Base-by-base conservation (phyloP, 2,797 vertebrate genomes). In the Nyctalus aviator region DNA sequence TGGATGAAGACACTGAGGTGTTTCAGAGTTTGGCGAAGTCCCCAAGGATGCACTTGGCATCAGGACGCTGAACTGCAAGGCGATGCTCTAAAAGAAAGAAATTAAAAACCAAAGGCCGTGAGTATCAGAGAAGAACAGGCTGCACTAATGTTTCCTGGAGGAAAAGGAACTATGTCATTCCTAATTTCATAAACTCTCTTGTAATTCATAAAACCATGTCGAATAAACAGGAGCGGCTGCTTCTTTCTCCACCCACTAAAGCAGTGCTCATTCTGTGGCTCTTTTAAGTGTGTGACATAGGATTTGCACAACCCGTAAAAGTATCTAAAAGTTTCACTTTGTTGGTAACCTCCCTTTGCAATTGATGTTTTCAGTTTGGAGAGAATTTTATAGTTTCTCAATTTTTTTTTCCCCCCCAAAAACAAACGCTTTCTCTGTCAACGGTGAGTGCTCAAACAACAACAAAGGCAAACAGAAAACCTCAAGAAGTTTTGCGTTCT, bases 361-460 rank as follows among this genome's bases (percentile, higher is more conserved):
- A 62, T 30, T 1, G 13, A 59, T 17, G n/a, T 50, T 62, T 50
- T 53, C 0, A 3, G n/a, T 64, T 62, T 75, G 48, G 57, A 82
- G 93, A 88, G 86, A 83, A 75, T 41, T 78, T 64, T 32, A 72
- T 4, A 68, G 57, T 83, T 83, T 79, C 81, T 30, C 23, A 21
- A 27, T 30, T 46, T 87, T 21, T 84, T 55, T 55, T 20, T 14
- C 14, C 5, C 6, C 12, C 14, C 5, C 6, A 23, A 66, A 84
- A 86, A 18, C 46, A 50, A 32, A 76, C 14, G 25, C 37, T 77
- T 64, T 77, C 64, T 79, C 46, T 83, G 64, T 55, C 83, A 69
- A 32, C 3, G 35, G 21, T 14, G 27, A 46, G 20, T 23, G 18
- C 25, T 88, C 21, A 30, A 27, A 76, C 53, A 23, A 23, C 53